phyloP scores from a whole-genome alignment of 2,797 vertebrate species.

The Semaprochilodus insignis region DNA sequence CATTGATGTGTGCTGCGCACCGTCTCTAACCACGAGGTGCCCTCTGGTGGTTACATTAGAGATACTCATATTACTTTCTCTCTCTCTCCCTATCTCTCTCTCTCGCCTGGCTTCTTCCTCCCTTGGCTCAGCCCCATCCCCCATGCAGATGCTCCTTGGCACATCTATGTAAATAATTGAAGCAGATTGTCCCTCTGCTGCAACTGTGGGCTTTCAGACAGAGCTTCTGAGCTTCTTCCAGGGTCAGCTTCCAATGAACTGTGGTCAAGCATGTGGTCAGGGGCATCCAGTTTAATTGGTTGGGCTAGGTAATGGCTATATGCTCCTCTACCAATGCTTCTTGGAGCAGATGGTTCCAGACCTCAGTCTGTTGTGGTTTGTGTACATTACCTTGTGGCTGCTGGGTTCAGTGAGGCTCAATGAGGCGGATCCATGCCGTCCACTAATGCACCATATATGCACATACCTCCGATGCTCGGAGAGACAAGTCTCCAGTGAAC shows the following conservation, averaged over 20 bases:
- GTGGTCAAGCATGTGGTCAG: background rate
- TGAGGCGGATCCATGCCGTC: background rate
- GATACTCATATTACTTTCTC: background rate
- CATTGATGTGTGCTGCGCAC: slow-evolving; percentile 6
- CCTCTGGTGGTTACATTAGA: slow-evolving; percentile 28
- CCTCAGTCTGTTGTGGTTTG: background rate
- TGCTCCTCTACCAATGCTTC: background rate
- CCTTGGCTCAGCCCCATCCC: slow-evolving; percentile 21
- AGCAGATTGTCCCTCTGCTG: background rate
- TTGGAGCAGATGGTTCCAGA: background rate
- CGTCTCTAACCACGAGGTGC: background rate
- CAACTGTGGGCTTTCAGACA: slow-evolving; percentile 8
- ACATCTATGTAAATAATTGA: slow-evolving; percentile 41
- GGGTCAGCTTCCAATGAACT: background rate
- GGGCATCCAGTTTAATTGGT: background rate
- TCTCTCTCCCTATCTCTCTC: too few species aligned
- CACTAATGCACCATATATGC: slow-evolving; percentile 1
- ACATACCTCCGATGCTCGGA: background rate
- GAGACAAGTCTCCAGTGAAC: background rate
- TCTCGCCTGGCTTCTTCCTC: background rate
- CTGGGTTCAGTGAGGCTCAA: background rate
- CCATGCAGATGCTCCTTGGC: background rate
- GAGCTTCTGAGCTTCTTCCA: background rate
- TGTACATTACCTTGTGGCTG: background rate
- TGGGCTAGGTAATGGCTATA: background rate